A percentile compares a stretch with the other conserved stretches of the same genome.
Evolutionary conservation across 2,797 vertebrate species (phyloP).

Genomic region (Percopsis omiscomaycus): DNA sequence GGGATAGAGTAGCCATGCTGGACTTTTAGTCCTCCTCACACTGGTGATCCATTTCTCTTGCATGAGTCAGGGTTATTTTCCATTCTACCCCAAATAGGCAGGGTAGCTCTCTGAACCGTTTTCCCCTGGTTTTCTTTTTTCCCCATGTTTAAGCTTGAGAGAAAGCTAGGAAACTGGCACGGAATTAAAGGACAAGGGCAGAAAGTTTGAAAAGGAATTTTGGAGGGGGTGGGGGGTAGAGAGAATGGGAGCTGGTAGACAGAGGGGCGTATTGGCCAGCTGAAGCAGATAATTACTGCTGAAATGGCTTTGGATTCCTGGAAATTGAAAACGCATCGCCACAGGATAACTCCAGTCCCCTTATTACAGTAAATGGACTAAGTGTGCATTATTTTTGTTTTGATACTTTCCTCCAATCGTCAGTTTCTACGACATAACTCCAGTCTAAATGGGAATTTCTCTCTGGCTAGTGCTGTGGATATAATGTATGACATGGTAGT

Average conservation of each 20-base stretch:
- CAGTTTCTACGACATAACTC: background rate
- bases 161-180: background rate
- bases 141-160: background rate
- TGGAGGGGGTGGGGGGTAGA: background rate
- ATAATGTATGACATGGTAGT: too few species aligned
- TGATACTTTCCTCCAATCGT: background rate
- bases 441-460: background rate
- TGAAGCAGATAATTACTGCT: slow-evolving; percentile 5
- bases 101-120: background rate
- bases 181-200: background rate
- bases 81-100: background rate
- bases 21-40: background rate
- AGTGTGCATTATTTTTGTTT: background rate
- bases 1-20: background rate
- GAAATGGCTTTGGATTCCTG: background rate
- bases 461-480: too few species aligned
- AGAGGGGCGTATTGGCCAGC: background rate
- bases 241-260: background rate
- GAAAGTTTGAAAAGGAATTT: background rate
- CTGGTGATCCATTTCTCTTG: background rate
- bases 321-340: background rate
- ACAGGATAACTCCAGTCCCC: background rate
- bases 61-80: background rate
- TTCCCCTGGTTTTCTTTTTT: background rate
- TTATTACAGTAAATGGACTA: background rate